Evolutionary conservation across 2,113 vertebrate genomes (phyloP).

Genomic region (Chloropsis cyanopogon): DNA sequence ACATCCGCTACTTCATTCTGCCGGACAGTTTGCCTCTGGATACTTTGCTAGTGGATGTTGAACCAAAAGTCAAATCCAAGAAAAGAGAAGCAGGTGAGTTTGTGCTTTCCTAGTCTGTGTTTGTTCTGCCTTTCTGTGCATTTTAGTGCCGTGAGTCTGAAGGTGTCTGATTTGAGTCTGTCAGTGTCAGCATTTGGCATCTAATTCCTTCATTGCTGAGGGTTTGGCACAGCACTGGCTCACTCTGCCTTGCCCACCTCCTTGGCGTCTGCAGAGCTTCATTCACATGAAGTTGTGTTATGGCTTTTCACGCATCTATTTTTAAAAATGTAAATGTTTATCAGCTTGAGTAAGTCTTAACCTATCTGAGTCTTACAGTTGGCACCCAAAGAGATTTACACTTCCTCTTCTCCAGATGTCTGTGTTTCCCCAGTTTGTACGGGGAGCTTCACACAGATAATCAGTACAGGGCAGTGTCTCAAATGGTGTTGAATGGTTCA

Average conservation of each 20-base stretch:
- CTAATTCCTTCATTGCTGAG: neutral
- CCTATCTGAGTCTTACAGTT: neutral
- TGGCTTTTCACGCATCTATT: neutral
- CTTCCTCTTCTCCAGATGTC: neutral
- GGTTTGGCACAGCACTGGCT: neutral
- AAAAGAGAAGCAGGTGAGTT: slow-evolving; percentile 96
- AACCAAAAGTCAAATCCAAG: slow-evolving; percentile 98
- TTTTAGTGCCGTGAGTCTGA: neutral
- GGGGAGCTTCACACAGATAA: neutral
- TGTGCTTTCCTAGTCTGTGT: neutral
- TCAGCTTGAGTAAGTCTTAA: neutral
- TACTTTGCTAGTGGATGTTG: slow-evolving; percentile 95
- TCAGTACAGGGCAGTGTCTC: neutral
- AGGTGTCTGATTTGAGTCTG: neutral
- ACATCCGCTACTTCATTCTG: slow-evolving; percentile 97
- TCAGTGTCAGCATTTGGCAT: neutral
- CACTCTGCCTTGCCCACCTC: neutral
- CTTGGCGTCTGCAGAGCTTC: neutral
- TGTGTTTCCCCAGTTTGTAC: neutral
- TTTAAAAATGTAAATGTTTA: neutral
- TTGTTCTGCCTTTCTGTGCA: neutral
- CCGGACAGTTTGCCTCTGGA: slow-evolving; percentile 97
- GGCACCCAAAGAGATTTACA: neutral
- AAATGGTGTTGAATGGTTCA: neutral
- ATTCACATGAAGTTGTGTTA: neutral